Evolutionary conservation across 2,888 invertebrate species (phyloP).

Genomic region (Luperina nickerlii): DNA sequence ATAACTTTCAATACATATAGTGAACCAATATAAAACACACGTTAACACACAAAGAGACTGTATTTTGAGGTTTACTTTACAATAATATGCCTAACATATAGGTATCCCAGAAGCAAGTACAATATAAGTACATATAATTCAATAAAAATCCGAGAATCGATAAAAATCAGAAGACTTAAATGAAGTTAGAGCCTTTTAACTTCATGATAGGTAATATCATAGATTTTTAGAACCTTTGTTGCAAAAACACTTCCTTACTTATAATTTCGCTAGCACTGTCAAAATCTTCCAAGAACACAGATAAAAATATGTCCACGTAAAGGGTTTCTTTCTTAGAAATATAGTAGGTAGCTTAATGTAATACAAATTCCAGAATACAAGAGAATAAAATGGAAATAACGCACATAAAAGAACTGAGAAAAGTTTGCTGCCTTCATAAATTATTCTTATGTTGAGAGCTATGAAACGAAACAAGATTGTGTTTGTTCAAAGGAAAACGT

Average conservation of each 20-base stretch:
- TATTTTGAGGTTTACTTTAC: neutral
- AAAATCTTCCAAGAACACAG: conserved; percentile 44
- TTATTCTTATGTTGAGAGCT: conserved; percentile 62
- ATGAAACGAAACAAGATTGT: conserved; percentile 52
- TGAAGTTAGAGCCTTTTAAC: neutral
- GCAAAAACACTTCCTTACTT: neutral
- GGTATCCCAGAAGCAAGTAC: neutral
- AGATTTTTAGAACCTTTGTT: neutral
- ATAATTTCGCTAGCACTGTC: conserved; percentile 54
- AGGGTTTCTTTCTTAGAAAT: conserved; percentile 61
- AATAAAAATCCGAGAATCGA: neutral
- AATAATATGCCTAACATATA: neutral
- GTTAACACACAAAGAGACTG: neutral
- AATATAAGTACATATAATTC: neutral
- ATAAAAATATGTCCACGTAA: conserved; percentile 51
- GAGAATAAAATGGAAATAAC: conserved; percentile 65
- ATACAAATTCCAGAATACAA: conserved; percentile 59
- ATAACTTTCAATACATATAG: conserved; percentile 23
- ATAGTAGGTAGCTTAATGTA: conserved; percentile 51
- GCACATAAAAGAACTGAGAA: conserved; percentile 57
- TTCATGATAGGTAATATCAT: neutral
- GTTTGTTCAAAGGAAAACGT: conserved; percentile 51
- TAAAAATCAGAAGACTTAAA: neutral
- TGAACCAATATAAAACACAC: neutral
- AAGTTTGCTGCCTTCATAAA: conserved; percentile 60